Evolutionary conservation across 2,113 vertebrate species (phyloP), one percentile per base, ranked within the genome.

Genomic region (Pelmatolapia mariae): DNA sequence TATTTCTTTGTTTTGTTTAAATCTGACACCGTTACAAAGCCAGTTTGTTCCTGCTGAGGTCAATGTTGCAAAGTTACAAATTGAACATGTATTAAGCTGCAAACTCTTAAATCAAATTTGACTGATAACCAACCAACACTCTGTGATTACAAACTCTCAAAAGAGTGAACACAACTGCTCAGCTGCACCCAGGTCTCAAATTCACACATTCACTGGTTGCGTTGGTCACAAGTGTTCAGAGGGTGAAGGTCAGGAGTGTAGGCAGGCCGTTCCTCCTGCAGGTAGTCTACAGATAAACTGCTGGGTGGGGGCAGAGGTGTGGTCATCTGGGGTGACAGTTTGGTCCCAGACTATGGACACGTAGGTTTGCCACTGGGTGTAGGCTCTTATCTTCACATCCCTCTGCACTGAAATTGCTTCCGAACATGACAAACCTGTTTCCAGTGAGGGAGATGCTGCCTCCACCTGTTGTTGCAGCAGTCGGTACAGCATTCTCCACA

Each of bases 391-490:
- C 59, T 63, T 33, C 29, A 36, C 18, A 63, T n/a, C 59, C 31
- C 6, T 5, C 31, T 63, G 59, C 18, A 5, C 18, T 63, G 16
- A 63, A 19, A 63, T 33, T 19, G 16, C 9, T 29, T 63, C 29
- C 29, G 19, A 7, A 19, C 16, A 11, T 3, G 2, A 33, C 59
- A 63, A 19, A 63, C 59, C 29, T 63, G 9, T 36, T 63, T 63
- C 59, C 59, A 1, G 52, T 1, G 52, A 22, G 59, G 0, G 16
- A 63, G 29, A 36, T 19, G 59, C 29, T 63, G 10, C 31, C 4
- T 0, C 31, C 31, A 2, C 59, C 59, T 63, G 6, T 0, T n/a
- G 59, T 2, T n/a, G 59, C 31, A n/a, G 31, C 31, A 12, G 22
- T 1, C 59, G 6, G 18, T 63, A 10, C 16, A 2, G 59, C 29